phyloP scores from a whole-genome alignment of 1,140 invertebrate genomes.

The Atta cephalotes region DNA sequence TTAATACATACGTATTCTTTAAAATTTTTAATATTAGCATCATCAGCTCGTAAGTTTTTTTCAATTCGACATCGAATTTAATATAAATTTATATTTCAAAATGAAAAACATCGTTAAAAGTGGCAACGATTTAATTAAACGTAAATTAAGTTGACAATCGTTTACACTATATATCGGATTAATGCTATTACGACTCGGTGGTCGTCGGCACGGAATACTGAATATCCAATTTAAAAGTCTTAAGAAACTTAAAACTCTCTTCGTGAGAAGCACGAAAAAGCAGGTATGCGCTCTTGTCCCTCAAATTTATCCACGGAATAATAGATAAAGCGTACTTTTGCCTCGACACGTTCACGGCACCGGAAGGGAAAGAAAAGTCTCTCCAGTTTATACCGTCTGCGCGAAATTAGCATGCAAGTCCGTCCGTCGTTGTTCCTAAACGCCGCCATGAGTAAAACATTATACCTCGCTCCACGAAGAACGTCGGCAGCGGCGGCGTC shows the following conservation, averaged over 20 bases:
- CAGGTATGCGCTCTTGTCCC: constrained; percentile 12
- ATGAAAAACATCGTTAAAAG: constrained; percentile 37
- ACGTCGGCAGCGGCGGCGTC: constrained; percentile 66
- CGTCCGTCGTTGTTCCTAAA: constrained; percentile 57
- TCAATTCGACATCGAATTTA: constrained; percentile 10
- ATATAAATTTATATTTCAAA: constrained; percentile 57
- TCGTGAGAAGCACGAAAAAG: constrained; percentile 31
- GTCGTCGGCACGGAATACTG: constrained; percentile 49
- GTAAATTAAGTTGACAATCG: constrained; percentile 63
- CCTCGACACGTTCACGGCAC: constrained; percentile 48
- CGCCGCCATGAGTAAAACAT: constrained; percentile 62
- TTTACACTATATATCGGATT: constrained; percentile 60
- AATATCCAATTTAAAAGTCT: constrained; percentile 65
- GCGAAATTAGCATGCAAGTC: constrained; percentile 74
- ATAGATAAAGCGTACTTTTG: constrained; percentile 63
- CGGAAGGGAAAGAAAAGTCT: constrained; percentile 44
- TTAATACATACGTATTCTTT: background rate
- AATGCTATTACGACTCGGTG: constrained; percentile 55
- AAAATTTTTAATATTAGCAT: background rate
- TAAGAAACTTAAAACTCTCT: constrained; percentile 52
- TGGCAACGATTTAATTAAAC: constrained; percentile 58
- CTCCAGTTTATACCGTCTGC: constrained; percentile 23
- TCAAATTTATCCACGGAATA: constrained; percentile 61
- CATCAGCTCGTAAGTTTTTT: background rate
- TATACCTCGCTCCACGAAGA: constrained; percentile 76